Percentiles rank a stretch among this genome's conserved stretches.
phyloP scores from a whole-genome alignment of 2,888 invertebrate genomes.

The Hololepta plana region DNA sequence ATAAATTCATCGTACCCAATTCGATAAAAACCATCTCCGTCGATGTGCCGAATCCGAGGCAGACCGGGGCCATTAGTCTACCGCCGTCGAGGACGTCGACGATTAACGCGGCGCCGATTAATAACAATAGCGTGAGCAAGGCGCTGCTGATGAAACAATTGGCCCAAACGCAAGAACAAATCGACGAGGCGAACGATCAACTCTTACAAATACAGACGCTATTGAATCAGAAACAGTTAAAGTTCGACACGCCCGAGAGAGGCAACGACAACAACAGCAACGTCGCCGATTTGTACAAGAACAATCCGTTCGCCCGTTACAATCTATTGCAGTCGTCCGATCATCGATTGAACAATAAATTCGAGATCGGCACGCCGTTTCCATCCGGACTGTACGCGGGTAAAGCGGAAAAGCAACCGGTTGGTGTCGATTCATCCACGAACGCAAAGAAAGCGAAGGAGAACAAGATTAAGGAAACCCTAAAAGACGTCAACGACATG shows the following conservation, averaged over 20 bases:
- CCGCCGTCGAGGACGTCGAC: too few relatives aligned
- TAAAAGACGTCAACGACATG: conserved; percentile 14
- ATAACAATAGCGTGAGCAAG: too few relatives aligned
- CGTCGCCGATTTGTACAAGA: background rate
- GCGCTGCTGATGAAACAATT: conserved; percentile 9
- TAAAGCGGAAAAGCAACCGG: background rate
- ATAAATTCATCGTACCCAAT: too few relatives aligned
- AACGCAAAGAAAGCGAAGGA: conserved; percentile 6
- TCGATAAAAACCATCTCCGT: conserved; percentile 4
- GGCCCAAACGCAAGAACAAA: conserved; percentile 11
- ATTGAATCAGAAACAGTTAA: conserved; percentile 7
- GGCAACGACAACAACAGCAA: too few relatives aligned
- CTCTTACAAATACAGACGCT: conserved; percentile 12
- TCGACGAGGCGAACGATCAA: conserved; percentile 13
- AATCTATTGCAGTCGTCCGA: background rate
- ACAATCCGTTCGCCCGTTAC: background rate
- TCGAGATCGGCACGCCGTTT: background rate
- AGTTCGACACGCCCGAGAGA: conserved; percentile 2
- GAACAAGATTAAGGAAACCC: conserved; percentile 14
- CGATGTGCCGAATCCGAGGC: too few relatives aligned
- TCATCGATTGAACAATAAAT: background rate
- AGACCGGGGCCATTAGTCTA: too few relatives aligned
- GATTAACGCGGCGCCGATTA: too few relatives aligned
- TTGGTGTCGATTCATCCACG: background rate
- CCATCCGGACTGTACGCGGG: background rate